Evolutionary conservation across 1,140 invertebrate genomes (phyloP).

Genomic region (Copidosoma floridanum): DNA sequence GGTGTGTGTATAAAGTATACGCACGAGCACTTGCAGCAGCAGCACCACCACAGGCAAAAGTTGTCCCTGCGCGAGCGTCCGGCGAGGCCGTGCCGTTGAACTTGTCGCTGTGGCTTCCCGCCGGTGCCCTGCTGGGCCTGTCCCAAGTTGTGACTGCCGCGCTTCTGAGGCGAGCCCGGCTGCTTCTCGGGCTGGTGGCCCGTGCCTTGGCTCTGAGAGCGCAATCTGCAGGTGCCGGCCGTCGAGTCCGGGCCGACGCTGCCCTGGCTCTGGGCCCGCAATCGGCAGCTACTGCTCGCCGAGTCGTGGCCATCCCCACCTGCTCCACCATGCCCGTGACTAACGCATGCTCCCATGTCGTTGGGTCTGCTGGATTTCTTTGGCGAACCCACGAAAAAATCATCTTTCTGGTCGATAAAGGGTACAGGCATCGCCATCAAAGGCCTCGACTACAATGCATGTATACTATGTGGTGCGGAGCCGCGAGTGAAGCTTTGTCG

Average conservation of each 20-base stretch:
- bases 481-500: too few species aligned
- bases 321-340: constrained; percentile 43
- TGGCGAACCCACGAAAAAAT: too few species aligned
- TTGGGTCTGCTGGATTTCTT: constrained; percentile 56
- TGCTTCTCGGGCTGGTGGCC: constrained; percentile 31
- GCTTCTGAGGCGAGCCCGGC: constrained; percentile 23
- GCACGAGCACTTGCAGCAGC: constrained; percentile 73
- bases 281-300: constrained; percentile 40
- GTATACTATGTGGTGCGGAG: too few species aligned
- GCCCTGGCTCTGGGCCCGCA: constrained; percentile 48
- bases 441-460: too few species aligned
- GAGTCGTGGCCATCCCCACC: not conserved
- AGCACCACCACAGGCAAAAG: constrained; percentile 70
- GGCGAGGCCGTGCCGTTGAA: constrained; percentile 42
- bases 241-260: constrained; percentile 35
- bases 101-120: constrained; percentile 29
- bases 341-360: constrained; percentile 55
- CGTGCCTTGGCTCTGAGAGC: constrained; percentile 30
- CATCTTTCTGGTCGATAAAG: too few species aligned
- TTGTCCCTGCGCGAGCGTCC: constrained; percentile 55
- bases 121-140: constrained; percentile 31
- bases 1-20: too few species aligned
- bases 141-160: constrained; percentile 30
- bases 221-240: constrained; percentile 34
- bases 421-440: too few species aligned